Base-by-base conservation (phyloP, 2,888 invertebrate species). In the Chalcosyrphus nemorum region DNA sequence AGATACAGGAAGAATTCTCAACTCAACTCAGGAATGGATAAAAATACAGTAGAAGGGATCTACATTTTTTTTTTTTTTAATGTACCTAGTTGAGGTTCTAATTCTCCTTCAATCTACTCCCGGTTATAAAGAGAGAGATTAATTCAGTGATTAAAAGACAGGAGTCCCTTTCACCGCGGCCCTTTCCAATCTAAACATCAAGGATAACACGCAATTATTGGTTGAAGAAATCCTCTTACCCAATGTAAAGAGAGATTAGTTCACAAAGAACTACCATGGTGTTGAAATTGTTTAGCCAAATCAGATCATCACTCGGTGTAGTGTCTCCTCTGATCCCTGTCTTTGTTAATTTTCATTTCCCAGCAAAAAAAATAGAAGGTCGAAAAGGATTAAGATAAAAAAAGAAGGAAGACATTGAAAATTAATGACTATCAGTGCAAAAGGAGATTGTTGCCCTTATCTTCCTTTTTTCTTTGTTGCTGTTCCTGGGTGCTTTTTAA, bases 401-500 rank as follows among this genome's bases (percentile, higher is more conserved):
- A 78, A 57, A 66, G 66, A 66, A 38, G 56, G 63, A 54, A 66
- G 66, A 59, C 68, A 81, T 68, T 81, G 66, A 47, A 75, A 81
- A 75, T 68, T 75, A 68, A 81, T 75, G 75, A 75, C 66, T 68
- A 54, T 27, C 43, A 54, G 66, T 41, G 32, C 27, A 21, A 47
- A 63, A 56, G 59, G 35, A 66, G 75, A 75, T 57, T 81, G 41
- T 63, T 75, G 32, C 75, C 47, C 68, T 75, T 81, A 75, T 81
- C 75, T 43, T 61, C 17, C 9, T 15, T 27, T 35, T 35, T 45
- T 54, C 19, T 52, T 52, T 1, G 47, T 7, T 59, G 38, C 59
- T 19, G n/a, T 13, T 29, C 38, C 41, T 57, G 11, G 35, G 52
- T 15, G 4, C 15, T 19, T 45, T 35, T 47, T 54, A 61, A 77